Conservation (phyloP, 2,797 vertebrate genomes). For the Onychomys arenicola region DNA sequence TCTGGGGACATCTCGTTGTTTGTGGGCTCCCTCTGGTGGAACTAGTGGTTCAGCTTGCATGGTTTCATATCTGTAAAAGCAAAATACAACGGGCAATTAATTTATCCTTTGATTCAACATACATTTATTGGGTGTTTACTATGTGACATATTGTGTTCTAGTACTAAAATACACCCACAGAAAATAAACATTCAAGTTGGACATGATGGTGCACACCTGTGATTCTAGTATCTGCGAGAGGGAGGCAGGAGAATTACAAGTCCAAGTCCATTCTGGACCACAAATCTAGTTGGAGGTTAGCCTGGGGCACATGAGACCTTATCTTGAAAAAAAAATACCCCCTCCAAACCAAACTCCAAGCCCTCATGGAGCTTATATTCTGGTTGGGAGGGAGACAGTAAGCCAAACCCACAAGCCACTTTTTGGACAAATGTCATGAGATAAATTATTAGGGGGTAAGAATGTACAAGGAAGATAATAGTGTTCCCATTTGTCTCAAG, state of each 20-base stretch:
- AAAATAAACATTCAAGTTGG: not conserved
- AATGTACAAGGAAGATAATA: not conserved
- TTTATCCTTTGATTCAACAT: not conserved
- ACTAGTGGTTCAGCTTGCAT: not conserved
- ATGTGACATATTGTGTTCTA: not conserved
- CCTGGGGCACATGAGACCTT: not conserved
- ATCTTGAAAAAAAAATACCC: not conserved
- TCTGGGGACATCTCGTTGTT: conserved; percentile 13
- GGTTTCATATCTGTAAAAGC: not conserved
- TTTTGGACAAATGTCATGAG: not conserved
- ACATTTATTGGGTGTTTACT: not conserved
- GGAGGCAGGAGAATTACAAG: not conserved
- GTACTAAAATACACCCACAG: not conserved
- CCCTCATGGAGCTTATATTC: not conserved
- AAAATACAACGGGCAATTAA: not conserved
- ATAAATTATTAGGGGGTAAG: conserved; percentile 45
- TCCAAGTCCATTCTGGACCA: not conserved
- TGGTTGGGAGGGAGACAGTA: not conserved
- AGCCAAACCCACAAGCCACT: conserved; percentile 6
- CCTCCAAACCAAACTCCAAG: not conserved
- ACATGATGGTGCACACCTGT: no score
- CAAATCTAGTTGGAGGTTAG: not conserved
- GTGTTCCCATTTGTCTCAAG: not conserved
- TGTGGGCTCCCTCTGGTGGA: conserved; percentile 72
- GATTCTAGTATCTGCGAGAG: not conserved